These are phyloP conservation scores for Stramonita haemastoma DNA, from an alignment of 2,888 invertebrate species.

Conservation along the genomic window DNA sequence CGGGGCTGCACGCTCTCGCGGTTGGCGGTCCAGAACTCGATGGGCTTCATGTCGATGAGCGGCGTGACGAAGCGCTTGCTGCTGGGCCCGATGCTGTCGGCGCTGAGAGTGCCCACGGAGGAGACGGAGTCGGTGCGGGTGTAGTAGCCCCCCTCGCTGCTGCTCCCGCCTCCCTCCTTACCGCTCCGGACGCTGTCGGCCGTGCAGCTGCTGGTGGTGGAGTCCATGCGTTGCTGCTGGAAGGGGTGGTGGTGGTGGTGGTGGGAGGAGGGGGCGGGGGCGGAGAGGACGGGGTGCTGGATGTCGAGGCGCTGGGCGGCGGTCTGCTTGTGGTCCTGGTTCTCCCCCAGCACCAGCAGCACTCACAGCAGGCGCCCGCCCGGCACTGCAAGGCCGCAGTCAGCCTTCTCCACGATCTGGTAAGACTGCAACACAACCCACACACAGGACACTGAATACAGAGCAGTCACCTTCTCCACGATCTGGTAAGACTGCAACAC, in stretches of 20 bases:
- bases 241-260: conserved; percentile 39
- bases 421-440: conserved; percentile 47
- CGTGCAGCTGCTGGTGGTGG: conserved; percentile 57
- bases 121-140: conserved; percentile 70
- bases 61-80: conserved; percentile 70
- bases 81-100: conserved; percentile 64
- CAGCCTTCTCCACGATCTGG: conserved; percentile 58
- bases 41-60: conserved; percentile 77
- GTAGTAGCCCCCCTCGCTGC: conserved; percentile 55
- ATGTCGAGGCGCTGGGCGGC: conserved; percentile 69
- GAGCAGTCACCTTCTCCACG: conserved; percentile 59
- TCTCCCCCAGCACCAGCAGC: conserved; percentile 57
- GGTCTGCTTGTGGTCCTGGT: conserved; percentile 55
- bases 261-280: conserved; percentile 9
- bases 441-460: conserved; percentile 18
- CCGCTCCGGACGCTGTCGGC: conserved; percentile 62
- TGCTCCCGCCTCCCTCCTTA: conserved; percentile 71
- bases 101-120: conserved; percentile 62
- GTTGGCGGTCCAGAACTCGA: conserved; percentile 78
- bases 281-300: conserved; percentile 65
- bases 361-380: conserved; percentile 64
- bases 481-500: conserved; percentile 51
- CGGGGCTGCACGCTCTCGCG: conserved; percentile 75
- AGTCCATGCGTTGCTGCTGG: conserved; percentile 64
- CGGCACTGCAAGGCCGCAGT: conserved; percentile 63